These are phyloP conservation scores for Nothocercus julius DNA, from an alignment of 2,113 vertebrate genomes.

Conservation along the genomic window DNA sequence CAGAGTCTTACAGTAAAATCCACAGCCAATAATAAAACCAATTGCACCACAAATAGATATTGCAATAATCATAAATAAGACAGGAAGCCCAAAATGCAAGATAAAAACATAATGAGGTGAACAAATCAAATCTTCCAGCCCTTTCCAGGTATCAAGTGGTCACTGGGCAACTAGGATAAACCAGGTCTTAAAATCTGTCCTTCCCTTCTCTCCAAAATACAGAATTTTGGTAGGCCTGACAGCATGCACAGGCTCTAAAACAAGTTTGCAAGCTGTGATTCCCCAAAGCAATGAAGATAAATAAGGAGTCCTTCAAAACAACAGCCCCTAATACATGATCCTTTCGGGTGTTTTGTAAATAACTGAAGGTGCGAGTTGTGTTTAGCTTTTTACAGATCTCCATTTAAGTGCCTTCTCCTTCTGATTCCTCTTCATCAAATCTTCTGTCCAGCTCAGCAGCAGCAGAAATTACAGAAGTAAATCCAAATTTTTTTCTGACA, in stretches of 20 bases:
- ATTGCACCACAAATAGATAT: not conserved
- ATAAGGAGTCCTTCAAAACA: not conserved
- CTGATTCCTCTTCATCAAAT: not conserved
- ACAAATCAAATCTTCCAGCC: not conserved
- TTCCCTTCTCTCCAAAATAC: not conserved
- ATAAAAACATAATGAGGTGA: not conserved
- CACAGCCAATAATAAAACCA: not conserved
- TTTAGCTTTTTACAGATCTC: not conserved
- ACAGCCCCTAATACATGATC: rapidly evolving
- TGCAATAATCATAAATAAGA: not conserved
- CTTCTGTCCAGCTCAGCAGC: not conserved
- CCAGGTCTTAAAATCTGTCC: not conserved
- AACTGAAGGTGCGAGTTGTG: not conserved
- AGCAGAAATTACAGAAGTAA: not conserved
- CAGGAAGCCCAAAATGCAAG: not conserved
- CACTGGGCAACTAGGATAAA: not conserved
- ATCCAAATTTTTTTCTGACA: not conserved
- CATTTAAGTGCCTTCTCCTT: not conserved
- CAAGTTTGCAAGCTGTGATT: not conserved
- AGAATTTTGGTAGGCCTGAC: not conserved
- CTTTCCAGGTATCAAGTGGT: not conserved
- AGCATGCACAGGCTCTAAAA: not conserved
- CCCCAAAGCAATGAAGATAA: not conserved
- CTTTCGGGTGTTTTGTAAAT: not conserved
- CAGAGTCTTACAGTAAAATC: not conserved